Evolutionary conservation across 2,113 vertebrate genomes (phyloP).

Genomic region (Menura novaehollandiae): DNA sequence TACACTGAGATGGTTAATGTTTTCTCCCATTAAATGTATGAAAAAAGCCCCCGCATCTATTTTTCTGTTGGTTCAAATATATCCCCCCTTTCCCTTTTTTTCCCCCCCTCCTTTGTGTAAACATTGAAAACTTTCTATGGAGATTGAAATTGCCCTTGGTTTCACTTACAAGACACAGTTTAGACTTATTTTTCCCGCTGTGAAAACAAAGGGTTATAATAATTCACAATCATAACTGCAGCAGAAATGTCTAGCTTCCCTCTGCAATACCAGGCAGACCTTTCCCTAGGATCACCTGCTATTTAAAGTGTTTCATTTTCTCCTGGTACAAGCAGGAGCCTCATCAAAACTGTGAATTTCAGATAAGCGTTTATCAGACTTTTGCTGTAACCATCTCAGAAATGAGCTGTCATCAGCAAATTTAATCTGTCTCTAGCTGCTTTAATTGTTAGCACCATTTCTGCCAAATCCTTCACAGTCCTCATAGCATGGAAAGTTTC

Average conservation of each 20-base stretch:
- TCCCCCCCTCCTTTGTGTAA: accelerated
- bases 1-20: background rate
- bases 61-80: background rate
- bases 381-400: slow-evolving; percentile 70
- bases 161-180: background rate
- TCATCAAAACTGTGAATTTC: slow-evolving; percentile 73
- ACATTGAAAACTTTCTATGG: background rate
- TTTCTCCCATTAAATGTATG: background rate
- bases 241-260: background rate
- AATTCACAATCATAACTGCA: slow-evolving; percentile 13
- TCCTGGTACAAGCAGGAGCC: slow-evolving; percentile 52
- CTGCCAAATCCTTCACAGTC: slow-evolving; percentile 51
- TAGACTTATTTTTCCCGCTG: background rate
- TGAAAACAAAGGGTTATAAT: slow-evolving; percentile 29
- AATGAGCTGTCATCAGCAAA: slow-evolving; percentile 72
- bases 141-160: background rate
- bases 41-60: accelerated
- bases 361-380: slow-evolving; percentile 66
- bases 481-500: slow-evolving; percentile 43
- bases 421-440: slow-evolving; percentile 69
- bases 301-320: slow-evolving; percentile 73
- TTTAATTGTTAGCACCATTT: slow-evolving; percentile 64
- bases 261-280: slow-evolving; percentile 19
- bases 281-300: slow-evolving; percentile 45
- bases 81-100: accelerated